Percentiles rank a stretch among this genome's conserved stretches.
phyloP scores from a whole-genome alignment of 2,797 vertebrate genomes.

The Pipistrellus pygmaeus region DNA sequence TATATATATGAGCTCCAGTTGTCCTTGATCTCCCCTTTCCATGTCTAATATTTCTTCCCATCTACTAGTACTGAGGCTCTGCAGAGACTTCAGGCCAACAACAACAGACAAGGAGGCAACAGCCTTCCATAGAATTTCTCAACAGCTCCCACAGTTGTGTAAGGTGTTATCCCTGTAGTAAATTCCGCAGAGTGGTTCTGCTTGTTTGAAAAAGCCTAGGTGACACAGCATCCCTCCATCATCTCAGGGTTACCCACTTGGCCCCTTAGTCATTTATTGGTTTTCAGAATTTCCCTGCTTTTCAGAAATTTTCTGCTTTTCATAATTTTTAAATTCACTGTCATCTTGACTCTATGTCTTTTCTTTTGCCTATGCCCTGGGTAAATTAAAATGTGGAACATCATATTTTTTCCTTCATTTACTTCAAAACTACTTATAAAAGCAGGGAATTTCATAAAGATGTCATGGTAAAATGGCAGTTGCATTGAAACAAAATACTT shows the following conservation, averaged over 20 bases:
- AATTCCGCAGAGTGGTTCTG: background rate
- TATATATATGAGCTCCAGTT: background rate
- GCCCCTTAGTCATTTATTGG: background rate
- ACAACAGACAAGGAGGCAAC: background rate
- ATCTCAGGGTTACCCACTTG: background rate
- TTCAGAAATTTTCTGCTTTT: slow-evolving; percentile 1
- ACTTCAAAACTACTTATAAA: background rate
- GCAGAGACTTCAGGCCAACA: background rate
- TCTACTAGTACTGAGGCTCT: background rate
- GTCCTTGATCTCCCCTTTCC: background rate
- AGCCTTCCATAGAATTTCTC: background rate
- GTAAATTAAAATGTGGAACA: background rate
- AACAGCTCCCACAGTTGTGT: background rate
- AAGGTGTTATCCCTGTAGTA: background rate
- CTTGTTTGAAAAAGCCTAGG: background rate
- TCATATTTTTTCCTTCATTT: background rate
- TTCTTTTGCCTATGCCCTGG: background rate
- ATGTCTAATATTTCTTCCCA: background rate
- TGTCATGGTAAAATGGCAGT: background rate
- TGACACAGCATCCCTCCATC: background rate
- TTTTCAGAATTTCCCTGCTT: background rate
- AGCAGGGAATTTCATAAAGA: background rate
- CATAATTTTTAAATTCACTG: background rate
- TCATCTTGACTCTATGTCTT: background rate
- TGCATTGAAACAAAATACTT: background rate